These are phyloP conservation scores for Acleris cristana DNA, from an alignment of 2,888 invertebrate genomes.

Conservation along the genomic window DNA sequence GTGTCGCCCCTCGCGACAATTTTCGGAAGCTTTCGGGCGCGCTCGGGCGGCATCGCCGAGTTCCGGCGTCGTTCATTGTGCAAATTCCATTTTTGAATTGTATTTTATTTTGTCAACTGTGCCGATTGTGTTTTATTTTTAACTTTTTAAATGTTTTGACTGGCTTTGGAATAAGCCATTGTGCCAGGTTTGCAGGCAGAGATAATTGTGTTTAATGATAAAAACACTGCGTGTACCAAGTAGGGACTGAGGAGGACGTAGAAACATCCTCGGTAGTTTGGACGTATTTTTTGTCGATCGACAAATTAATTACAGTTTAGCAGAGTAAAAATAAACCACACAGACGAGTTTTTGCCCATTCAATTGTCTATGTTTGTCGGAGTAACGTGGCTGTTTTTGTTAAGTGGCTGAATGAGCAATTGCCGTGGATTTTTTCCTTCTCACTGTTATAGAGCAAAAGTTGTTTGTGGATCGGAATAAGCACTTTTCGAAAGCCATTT, in stretches of 20 bases:
- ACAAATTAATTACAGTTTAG: slow-evolving; percentile 37
- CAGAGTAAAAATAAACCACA: slow-evolving; percentile 28
- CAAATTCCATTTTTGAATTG: slow-evolving; percentile 55
- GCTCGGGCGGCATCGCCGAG: slow-evolving; percentile 62
- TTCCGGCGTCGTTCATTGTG: slow-evolving; percentile 56
- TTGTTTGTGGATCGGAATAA: slow-evolving; percentile 11
- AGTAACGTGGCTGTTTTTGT: slow-evolving; percentile 27
- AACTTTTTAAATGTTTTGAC: slow-evolving; percentile 10
- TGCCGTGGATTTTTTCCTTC: slow-evolving; percentile 24
- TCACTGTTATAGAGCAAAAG: slow-evolving; percentile 16
- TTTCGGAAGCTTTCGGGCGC: slow-evolving; percentile 66
- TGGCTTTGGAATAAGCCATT: slow-evolving; percentile 7
- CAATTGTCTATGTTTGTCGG: slow-evolving; percentile 32
- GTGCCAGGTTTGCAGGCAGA: not conserved
- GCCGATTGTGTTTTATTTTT: slow-evolving; percentile 33
- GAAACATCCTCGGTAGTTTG: slow-evolving; percentile 8
- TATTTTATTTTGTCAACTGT: slow-evolving; percentile 41
- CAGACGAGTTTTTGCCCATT: slow-evolving; percentile 21
- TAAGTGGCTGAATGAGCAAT: slow-evolving; percentile 36
- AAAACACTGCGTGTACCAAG: slow-evolving; percentile 13
- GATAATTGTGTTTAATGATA: slow-evolving; percentile 8
- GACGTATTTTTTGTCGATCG: slow-evolving; percentile 29
- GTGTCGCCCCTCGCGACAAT: slow-evolving; percentile 67
- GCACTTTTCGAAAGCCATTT: slow-evolving; percentile 14
- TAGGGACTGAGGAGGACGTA: slow-evolving; percentile 14